Percentiles rank a stretch among this genome's conserved stretches.
These are phyloP conservation scores for Apostichopus californicus DNA, from an alignment of 35 echinoderm and acorn worm genomes.

Conservation along the genomic window DNA sequence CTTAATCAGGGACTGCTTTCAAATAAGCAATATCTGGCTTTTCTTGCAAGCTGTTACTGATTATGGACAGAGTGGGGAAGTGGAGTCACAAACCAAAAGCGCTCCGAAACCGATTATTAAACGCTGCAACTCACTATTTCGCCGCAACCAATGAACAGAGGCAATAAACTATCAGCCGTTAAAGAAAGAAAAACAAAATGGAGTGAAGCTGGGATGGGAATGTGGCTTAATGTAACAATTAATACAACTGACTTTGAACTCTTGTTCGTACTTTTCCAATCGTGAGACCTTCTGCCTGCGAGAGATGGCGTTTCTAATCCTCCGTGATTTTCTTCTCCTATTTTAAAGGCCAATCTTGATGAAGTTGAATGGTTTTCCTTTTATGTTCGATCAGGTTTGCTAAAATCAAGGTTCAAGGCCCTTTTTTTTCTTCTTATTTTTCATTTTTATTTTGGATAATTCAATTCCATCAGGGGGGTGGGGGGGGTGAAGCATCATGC, in stretches of 20 bases:
- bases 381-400: neutral
- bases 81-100: neutral
- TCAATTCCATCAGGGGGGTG: neutral
- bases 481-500: neutral
- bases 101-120: neutral
- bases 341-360: neutral
- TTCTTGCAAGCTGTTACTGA: neutral
- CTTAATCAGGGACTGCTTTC: neutral
- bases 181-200: neutral
- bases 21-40: neutral
- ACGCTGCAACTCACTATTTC: neutral
- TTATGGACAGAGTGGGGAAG: neutral
- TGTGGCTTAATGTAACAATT: neutral
- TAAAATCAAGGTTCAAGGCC: neutral
- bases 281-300: neutral
- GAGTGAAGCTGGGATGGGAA: neutral
- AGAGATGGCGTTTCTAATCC: neutral
- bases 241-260: neutral
- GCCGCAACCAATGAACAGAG: neutral
- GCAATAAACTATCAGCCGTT: neutral
- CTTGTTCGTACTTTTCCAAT: neutral
- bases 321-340: neutral
- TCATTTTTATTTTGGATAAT: neutral
- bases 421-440: neutral
- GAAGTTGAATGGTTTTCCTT: neutral